Evolutionary conservation across 2,113 vertebrate genomes (phyloP).

Genomic region (Scophthalmus maximus): DNA sequence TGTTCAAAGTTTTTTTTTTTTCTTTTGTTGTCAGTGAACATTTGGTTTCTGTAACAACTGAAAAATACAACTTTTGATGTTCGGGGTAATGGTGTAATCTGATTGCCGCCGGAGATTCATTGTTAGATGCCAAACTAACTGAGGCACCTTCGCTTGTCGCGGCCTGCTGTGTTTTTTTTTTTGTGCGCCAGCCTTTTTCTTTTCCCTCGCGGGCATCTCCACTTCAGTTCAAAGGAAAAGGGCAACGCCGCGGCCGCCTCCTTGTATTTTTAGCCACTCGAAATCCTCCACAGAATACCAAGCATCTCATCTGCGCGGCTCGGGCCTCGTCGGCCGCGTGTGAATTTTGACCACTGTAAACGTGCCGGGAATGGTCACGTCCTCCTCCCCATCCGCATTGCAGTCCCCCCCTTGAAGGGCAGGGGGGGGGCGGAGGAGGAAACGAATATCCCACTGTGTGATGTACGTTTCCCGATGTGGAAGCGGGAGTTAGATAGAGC

Average conservation of each 20-base stretch:
- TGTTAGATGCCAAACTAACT: neutral
- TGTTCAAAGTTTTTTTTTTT: neutral
- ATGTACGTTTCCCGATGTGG: slow-evolving; percentile 65
- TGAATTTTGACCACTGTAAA: slow-evolving; percentile 62
- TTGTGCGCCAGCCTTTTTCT: slow-evolving; percentile 13
- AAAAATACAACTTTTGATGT: no score
- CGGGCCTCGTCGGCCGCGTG: slow-evolving; percentile 19
- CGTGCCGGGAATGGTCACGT: slow-evolving; percentile 72
- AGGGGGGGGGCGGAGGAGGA: slow-evolving; percentile 52
- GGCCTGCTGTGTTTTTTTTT: slow-evolving; percentile 25
- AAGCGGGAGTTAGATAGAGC: slow-evolving; percentile 65
- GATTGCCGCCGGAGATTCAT: neutral
- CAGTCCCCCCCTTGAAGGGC: slow-evolving; percentile 65
- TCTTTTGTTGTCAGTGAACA: neutral
- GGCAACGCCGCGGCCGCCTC: slow-evolving; percentile 31
- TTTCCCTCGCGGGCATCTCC: slow-evolving; percentile 56
- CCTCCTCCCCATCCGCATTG: slow-evolving; percentile 67
- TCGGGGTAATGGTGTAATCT: no score
- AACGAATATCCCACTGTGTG: slow-evolving; percentile 59
- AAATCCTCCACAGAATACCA: slow-evolving; percentile 74
- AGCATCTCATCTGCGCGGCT: slow-evolving; percentile 52
- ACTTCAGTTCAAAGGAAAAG: slow-evolving; percentile 58
- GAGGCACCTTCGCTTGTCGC: slow-evolving; percentile 38
- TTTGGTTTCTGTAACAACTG: no score
- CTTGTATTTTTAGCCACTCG: slow-evolving; percentile 70